Conservation (phyloP, 2,113 vertebrate species). For the Dipodomys stephensi region DNA sequence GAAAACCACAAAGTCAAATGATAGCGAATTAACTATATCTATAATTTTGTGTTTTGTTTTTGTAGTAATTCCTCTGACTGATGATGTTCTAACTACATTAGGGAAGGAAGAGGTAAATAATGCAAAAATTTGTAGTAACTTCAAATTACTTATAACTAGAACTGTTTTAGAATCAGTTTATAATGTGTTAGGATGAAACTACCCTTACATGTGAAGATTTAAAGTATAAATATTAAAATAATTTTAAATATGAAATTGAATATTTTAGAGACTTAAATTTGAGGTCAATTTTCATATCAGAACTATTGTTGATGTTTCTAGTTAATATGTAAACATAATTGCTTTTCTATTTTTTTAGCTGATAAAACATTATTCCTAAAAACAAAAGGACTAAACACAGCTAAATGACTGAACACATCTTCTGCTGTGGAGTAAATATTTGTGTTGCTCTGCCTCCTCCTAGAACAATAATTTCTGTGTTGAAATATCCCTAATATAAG, state of each 20-base stretch:
- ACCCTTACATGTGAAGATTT: constrained; percentile 46
- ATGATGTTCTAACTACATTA: constrained; percentile 79
- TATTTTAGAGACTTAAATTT: constrained; percentile 43
- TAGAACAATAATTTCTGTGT: not conserved
- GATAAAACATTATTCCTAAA: constrained; percentile 7
- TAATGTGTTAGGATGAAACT: not conserved
- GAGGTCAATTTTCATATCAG: not conserved
- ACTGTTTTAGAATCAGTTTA: constrained; percentile 29
- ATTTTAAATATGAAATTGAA: no score
- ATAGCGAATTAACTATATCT: constrained; percentile 31
- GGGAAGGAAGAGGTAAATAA: constrained; percentile 88
- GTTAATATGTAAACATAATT: constrained; percentile 17
- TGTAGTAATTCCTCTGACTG: constrained; percentile 83
- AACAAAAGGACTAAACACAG: not conserved
- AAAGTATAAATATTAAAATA: no score
- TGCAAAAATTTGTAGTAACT: constrained; percentile 50
- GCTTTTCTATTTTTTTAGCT: constrained; percentile 7
- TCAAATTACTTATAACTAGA: constrained; percentile 40
- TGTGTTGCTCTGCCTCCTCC: not conserved
- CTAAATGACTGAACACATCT: not conserved
- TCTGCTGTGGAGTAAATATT: not conserved
- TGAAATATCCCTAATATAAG: not conserved
- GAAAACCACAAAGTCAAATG: constrained; percentile 36
- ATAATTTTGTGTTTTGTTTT: constrained; percentile 80
- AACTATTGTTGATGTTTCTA: not conserved